These are phyloP conservation scores for Phyllotreta cruciferae DNA, from an alignment of 2,888 invertebrate species.

Conservation along the genomic window DNA sequence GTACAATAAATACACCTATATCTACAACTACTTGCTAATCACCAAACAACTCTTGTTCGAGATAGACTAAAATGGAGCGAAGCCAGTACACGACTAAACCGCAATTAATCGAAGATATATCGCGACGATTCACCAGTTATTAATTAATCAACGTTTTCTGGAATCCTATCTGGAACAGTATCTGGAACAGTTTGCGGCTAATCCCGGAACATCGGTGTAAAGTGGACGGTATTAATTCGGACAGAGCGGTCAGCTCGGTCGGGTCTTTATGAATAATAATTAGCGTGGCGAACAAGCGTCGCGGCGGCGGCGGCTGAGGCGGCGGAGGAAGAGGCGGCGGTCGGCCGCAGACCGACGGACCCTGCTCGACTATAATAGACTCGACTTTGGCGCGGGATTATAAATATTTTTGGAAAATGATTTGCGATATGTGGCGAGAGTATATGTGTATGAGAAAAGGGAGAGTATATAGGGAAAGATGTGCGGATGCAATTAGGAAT, in stretches of 20 bases:
- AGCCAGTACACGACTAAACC: too few relatives aligned
- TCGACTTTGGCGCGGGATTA: conserved; percentile 16
- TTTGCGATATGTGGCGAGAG: not conserved
- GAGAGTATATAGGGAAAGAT: conserved; percentile 11
- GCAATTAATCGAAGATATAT: too few relatives aligned
- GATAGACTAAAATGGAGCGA: too few relatives aligned
- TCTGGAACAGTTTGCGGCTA: too few relatives aligned
- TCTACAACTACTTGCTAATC: too few relatives aligned
- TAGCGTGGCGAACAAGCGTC: conserved; percentile 59
- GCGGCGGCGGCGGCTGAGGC: conserved; percentile 43
- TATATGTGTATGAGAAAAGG: too few relatives aligned
- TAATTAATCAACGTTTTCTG: too few relatives aligned
- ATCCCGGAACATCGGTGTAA: conserved; percentile 52
- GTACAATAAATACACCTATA: too few relatives aligned
- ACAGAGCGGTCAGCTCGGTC: conserved; percentile 56
- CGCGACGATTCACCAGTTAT: too few relatives aligned
- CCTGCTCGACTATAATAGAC: conserved; percentile 41
- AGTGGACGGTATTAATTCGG: conserved; percentile 59
- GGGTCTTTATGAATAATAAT: conserved; percentile 61
- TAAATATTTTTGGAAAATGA: not conserved
- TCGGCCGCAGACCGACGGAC: conserved; percentile 50
- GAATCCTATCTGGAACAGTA: too few relatives aligned
- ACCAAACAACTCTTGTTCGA: too few relatives aligned
- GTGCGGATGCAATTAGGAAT: conserved; percentile 57
- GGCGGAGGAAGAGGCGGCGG: conserved; percentile 53